A percentile compares a stretch with the other conserved stretches of the same genome.
Evolutionary conservation across 2,797 vertebrate genomes (phyloP).

Genomic region (Sphenodon punctatus): DNA sequence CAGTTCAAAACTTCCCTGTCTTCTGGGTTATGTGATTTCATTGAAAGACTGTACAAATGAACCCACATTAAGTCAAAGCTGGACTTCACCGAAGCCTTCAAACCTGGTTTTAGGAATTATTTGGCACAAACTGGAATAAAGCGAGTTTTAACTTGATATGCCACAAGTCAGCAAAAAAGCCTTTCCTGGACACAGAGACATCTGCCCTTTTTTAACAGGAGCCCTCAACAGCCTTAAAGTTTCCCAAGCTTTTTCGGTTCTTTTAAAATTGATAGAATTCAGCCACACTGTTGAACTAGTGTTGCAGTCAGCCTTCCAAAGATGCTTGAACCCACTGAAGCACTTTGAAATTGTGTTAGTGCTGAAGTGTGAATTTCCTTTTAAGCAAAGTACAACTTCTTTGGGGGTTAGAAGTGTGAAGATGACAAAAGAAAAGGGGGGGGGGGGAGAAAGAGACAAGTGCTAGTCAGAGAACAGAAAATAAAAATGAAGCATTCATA

Average conservation of each 20-base stretch:
- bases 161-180: not conserved
- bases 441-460: not conserved
- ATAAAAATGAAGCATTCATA: conserved; percentile 46
- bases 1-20: too few relatives aligned
- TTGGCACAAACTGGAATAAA: not conserved
- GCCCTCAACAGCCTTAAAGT: not conserved
- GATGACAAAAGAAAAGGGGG: not conserved
- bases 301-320: conserved; percentile 4
- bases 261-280: conserved; percentile 22
- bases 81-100: not conserved
- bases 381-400: conserved; percentile 10
- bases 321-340: conserved; percentile 14
- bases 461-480: conserved; percentile 30
- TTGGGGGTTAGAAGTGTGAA: not conserved
- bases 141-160: not conserved
- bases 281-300: not conserved
- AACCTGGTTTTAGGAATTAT: not conserved
- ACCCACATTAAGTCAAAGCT: not conserved
- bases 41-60: not conserved
- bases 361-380: not conserved
- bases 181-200: not conserved
- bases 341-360: conserved; percentile 36
- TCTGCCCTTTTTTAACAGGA: not conserved
- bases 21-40: too few relatives aligned
- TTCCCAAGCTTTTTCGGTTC: not conserved